Evolutionary conservation across 2,888 invertebrate genomes (phyloP).

Genomic region (Parnassius smintheus): DNA sequence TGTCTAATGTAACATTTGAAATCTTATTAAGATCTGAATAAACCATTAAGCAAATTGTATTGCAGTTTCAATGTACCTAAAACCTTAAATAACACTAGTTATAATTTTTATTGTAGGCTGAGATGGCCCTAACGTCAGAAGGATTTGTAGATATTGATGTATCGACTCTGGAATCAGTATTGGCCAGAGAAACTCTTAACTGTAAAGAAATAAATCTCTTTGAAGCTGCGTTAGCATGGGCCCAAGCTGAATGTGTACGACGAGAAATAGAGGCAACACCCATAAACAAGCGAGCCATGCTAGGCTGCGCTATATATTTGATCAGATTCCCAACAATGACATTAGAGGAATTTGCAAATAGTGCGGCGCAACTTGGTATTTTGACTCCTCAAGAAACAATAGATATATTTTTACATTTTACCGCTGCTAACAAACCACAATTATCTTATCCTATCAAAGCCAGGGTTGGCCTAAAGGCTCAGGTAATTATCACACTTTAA

Average conservation of each 20-base stretch:
- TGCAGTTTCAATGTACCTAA: constrained; percentile 76
- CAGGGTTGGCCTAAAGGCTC: constrained; percentile 93
- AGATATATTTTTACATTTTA: constrained; percentile 96
- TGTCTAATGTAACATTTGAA: constrained; percentile 47
- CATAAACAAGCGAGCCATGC: constrained; percentile 87
- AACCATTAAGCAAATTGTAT: constrained; percentile 76
- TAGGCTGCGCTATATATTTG: constrained; percentile 90
- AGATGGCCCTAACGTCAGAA: constrained; percentile 97
- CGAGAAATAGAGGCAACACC: constrained; percentile 91
- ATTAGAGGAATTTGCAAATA: constrained; percentile 94
- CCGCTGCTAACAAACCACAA: constrained; percentile 92
- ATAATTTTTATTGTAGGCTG: constrained; percentile 85
- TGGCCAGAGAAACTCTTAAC: constrained; percentile 95
- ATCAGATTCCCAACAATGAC: constrained; percentile 97
- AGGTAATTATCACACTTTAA: constrained; percentile 71
- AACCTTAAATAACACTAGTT: constrained; percentile 41
- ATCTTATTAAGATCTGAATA: constrained; percentile 61
- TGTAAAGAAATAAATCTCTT: constrained; percentile 95
- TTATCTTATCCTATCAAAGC: constrained; percentile 91
- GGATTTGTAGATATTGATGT: constrained; percentile 98
- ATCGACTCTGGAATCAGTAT: constrained; percentile 94
- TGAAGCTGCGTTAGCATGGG: constrained; percentile 96
- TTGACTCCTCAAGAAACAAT: constrained; percentile 96
- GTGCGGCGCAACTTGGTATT: constrained; percentile 95
- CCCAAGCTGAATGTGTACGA: constrained; percentile 92